Evolutionary conservation across 2,113 vertebrate species (phyloP).

Genomic region (Vulpes ferrilata): DNA sequence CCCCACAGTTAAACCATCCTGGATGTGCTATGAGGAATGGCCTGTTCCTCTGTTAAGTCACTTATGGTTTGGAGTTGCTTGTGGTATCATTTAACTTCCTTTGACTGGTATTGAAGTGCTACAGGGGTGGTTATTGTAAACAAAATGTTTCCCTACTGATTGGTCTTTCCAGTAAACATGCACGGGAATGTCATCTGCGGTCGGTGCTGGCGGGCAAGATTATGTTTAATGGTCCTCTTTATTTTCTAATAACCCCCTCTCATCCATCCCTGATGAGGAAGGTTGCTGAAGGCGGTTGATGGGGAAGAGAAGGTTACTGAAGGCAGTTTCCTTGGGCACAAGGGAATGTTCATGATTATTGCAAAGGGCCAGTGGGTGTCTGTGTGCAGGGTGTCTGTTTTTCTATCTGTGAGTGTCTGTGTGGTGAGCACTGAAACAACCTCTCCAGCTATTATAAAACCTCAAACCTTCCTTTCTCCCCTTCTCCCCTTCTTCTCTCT

Average conservation of each 20-base stretch:
- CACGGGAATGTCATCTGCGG: background rate
- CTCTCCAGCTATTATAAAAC: background rate
- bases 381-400: background rate
- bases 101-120: constrained; percentile 1
- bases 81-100: background rate
- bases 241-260: background rate
- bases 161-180: background rate
- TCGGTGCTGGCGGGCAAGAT: background rate
- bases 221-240: constrained; percentile 32
- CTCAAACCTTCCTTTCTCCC: background rate
- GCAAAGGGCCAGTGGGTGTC: background rate
- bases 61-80: background rate
- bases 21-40: background rate
- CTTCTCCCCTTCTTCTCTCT: background rate
- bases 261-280: background rate
- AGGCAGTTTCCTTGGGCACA: constrained; percentile 11
- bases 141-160: constrained; percentile 7
- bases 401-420: background rate
- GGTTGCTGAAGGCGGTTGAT: background rate
- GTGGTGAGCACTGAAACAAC: background rate
- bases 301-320: background rate
- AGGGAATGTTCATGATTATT: background rate
- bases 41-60: background rate
- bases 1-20: background rate
- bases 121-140: background rate